These are phyloP conservation scores for Phataginus tricuspis DNA, from an alignment of 2,797 vertebrate genomes.

Conservation along the genomic window DNA sequence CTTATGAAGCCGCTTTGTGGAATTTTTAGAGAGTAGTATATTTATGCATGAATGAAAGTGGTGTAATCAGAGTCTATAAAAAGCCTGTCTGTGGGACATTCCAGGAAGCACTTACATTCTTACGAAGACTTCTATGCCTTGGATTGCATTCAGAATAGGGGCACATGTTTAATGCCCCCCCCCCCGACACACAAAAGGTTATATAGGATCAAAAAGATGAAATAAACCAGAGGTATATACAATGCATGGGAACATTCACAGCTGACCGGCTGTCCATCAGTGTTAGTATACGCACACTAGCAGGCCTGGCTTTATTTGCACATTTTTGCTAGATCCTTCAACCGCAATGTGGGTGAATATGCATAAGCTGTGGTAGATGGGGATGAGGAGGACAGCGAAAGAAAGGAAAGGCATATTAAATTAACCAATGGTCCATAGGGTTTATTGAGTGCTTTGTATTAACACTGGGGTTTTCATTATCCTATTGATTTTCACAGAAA, in stretches of 20 bases:
- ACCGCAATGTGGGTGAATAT: neutral
- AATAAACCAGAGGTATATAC: neutral
- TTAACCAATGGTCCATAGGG: neutral
- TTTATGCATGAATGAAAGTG: neutral
- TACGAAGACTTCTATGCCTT: neutral
- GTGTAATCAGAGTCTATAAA: neutral
- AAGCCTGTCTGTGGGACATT: neutral
- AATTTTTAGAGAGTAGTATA: neutral
- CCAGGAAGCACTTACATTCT: neutral
- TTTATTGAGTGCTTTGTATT: neutral
- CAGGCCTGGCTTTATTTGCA: neutral
- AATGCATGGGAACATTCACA: accelerated
- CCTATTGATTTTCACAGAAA: neutral
- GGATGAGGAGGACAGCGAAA: neutral
- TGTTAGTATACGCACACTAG: neutral
- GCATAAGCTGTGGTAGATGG: neutral
- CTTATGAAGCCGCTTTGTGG: neutral
- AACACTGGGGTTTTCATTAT: neutral
- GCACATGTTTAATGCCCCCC: neutral
- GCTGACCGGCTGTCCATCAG: neutral
- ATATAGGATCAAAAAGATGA: neutral
- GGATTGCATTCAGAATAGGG: neutral
- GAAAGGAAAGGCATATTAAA: neutral
- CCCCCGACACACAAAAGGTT: no score
- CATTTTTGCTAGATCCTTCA: neutral